Evolutionary conservation across 1,140 invertebrate genomes (phyloP).

Genomic region (Cyclargus thomasi): DNA sequence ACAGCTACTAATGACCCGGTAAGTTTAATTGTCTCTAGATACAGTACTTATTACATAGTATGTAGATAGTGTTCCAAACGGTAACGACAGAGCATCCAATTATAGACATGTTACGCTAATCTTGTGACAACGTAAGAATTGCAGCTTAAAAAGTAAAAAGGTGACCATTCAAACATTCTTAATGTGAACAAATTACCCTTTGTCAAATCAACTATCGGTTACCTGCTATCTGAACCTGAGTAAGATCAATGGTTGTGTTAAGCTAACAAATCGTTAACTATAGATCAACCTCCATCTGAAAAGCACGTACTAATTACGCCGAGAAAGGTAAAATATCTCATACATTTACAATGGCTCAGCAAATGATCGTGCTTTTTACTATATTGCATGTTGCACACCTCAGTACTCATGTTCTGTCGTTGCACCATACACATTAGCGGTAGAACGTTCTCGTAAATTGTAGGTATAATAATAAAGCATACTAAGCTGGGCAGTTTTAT

Average conservation of each 20-base stretch:
- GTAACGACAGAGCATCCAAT: too few species aligned
- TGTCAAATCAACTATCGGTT: neutral
- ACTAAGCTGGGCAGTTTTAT: too few species aligned
- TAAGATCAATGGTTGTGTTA: neutral
- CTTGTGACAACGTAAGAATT: too few species aligned
- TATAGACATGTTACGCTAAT: too few species aligned
- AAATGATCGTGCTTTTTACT: neutral
- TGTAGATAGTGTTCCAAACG: too few species aligned
- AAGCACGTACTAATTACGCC: neutral
- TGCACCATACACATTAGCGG: neutral
- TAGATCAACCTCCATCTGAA: neutral
- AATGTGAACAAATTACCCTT: neutral
- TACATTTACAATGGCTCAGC: neutral
- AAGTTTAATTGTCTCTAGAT: too few species aligned
- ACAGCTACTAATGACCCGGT: too few species aligned
- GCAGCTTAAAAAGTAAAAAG: too few species aligned
- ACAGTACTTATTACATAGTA: too few species aligned
- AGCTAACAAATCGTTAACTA: neutral
- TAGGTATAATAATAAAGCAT: neutral
- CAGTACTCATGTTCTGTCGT: neutral
- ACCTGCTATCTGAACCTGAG: neutral
- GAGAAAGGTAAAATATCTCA: neutral
- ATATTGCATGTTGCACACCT: neutral
- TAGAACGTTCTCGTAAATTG: neutral
- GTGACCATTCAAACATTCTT: too few species aligned